Evolutionary conservation across 1,140 invertebrate genomes (phyloP).

Genomic region (Dendrolimus kikuchii): DNA sequence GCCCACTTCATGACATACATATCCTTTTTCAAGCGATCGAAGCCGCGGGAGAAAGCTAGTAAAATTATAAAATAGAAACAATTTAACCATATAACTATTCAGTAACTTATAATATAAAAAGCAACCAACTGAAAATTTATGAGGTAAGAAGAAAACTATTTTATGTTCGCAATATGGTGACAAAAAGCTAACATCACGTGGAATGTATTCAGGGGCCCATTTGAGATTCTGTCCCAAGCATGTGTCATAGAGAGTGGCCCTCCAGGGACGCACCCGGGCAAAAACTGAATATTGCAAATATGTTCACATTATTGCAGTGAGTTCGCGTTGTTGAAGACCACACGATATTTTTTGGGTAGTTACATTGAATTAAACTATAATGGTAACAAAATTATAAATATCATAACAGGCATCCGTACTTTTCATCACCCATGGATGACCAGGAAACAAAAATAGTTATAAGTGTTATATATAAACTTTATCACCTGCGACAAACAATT

Average conservation of each 20-base stretch:
- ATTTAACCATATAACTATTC: too few species aligned
- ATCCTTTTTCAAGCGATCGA: too few species aligned
- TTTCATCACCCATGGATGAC: too few species aligned
- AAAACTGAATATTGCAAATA: conserved; percentile 69
- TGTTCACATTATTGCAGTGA: conserved; percentile 53
- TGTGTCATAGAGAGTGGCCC: conserved; percentile 57
- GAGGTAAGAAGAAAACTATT: conserved; percentile 4
- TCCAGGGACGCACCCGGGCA: conserved; percentile 40
- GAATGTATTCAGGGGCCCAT: conserved; percentile 64
- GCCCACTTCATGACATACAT: too few species aligned
- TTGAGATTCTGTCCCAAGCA: conserved; percentile 47
- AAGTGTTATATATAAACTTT: too few species aligned
- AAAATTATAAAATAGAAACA: too few species aligned
- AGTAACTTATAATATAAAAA: background rate
- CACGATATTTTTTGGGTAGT: conserved; percentile 10
- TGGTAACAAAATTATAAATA: background rate
- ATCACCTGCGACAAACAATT: too few species aligned
- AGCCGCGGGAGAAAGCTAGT: too few species aligned
- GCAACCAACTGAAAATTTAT: background rate
- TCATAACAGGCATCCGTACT: too few species aligned
- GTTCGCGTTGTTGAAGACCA: conserved; percentile 22
- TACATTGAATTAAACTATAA: conserved; percentile 1
- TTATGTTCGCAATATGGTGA: conserved; percentile 36
- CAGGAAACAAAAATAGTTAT: too few species aligned
- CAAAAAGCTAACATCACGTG: conserved; percentile 57